Conservation (phyloP, 35 echinoderm and acorn worm species). For the Ophiothrix spiculata region DNA sequence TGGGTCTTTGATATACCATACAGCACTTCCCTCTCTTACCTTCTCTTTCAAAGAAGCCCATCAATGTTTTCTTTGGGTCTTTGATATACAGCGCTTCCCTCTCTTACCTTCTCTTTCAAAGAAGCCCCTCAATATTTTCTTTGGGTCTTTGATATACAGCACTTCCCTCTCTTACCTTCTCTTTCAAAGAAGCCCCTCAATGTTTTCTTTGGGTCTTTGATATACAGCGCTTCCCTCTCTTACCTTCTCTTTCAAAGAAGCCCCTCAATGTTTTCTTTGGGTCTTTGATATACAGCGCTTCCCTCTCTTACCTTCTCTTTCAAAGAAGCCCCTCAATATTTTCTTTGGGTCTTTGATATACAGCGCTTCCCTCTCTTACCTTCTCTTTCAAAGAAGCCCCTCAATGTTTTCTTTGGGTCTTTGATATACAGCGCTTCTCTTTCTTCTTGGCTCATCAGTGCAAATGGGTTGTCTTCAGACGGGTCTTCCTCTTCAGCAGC, state of each 20-base stretch:
- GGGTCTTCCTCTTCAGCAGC: constrained; percentile 64
- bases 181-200: constrained; percentile 96
- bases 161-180: constrained; percentile 90
- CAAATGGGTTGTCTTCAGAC: constrained; percentile 45
- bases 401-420: constrained; percentile 94
- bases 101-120: no score
- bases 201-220: constrained; percentile 97
- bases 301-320: no score
- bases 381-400: constrained; percentile 98
- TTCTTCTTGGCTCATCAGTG: constrained; percentile 49
- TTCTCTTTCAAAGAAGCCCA: constrained; percentile 97
- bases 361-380: no score
- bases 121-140: no score
- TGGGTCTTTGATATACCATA: no score
- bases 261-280: constrained; percentile 95
- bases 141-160: no score
- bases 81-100: constrained; percentile 86
- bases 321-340: no score
- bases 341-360: no score
- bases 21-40: constrained; percentile 87
- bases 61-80: constrained; percentile 90
- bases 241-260: constrained; percentile 99
- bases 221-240: constrained; percentile 68
- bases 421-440: constrained; percentile 84
- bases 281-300: constrained; percentile 85